phyloP scores from a whole-genome alignment of 2,888 invertebrate species.

The Tiliacea citrago region DNA sequence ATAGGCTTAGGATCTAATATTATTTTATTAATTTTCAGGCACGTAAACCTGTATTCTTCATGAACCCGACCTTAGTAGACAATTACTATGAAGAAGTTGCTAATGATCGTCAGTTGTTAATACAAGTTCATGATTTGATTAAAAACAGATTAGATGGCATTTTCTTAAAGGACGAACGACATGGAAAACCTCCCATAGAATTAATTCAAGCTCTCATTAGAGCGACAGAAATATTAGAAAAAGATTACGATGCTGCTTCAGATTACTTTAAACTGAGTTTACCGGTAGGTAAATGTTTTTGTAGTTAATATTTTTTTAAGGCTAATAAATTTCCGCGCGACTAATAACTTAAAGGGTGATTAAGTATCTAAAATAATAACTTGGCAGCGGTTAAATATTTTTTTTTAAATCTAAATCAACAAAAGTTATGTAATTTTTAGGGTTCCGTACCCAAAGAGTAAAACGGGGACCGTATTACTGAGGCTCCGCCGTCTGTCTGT shows the following conservation, averaged over 20 bases:
- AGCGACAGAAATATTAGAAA: slow-evolving; percentile 63
- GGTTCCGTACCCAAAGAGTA: too few relatives aligned
- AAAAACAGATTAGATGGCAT: slow-evolving; percentile 63
- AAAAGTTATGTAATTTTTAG: too few relatives aligned
- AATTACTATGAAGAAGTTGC: slow-evolving; percentile 53
- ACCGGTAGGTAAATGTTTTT: slow-evolving; percentile 14
- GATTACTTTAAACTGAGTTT: slow-evolving; percentile 63
- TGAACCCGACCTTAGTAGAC: slow-evolving; percentile 54
- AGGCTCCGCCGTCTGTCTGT: too few relatives aligned
- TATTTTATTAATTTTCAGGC: slow-evolving; percentile 55
- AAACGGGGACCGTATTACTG: too few relatives aligned
- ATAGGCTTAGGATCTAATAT: not conserved
- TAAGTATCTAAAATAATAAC: too few relatives aligned
- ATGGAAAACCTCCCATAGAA: slow-evolving; percentile 43
- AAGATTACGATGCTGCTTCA: slow-evolving; percentile 29
- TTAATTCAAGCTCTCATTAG: slow-evolving; percentile 62
- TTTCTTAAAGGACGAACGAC: slow-evolving; percentile 47
- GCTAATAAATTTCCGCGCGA: too few relatives aligned
- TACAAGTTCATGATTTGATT: slow-evolving; percentile 58
- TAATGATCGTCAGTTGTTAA: slow-evolving; percentile 59
- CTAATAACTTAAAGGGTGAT: too few relatives aligned
- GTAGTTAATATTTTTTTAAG: too few relatives aligned
- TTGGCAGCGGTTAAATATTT: too few relatives aligned
- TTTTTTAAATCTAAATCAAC: too few relatives aligned
- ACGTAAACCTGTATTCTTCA: slow-evolving; percentile 65